Base-by-base conservation (phyloP, 2,888 invertebrate species). In the Tanytarsus gracilentus region DNA sequence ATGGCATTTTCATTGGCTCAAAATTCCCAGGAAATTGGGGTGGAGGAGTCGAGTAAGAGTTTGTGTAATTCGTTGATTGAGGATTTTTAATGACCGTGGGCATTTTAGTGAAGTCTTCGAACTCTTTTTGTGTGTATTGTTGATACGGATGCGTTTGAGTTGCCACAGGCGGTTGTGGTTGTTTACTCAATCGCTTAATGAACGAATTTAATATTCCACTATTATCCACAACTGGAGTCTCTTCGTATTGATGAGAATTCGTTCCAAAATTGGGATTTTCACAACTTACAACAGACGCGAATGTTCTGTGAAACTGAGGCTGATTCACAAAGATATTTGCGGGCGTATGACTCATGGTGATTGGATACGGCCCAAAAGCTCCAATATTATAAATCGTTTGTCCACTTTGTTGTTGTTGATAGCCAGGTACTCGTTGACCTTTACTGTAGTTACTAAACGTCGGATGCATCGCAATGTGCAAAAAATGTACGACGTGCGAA, bases 241-340 rank as follows among this genome's bases (percentile, higher is more conserved):
- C 16, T 30, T n/a, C 21, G 18, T 7, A 3, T 30, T 23, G 3
- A 23, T 27, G 50, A 14, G 23, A 11, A 27, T 11, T 2, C n/a
- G n/a, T 50, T 27, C 23, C 21, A n/a, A 23, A 50, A 50, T 33
- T 29, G 52, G 44, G n/a, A 44, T n/a, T 52, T 5, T 55, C 29
- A n/a, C 55, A 55, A 14, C 55, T 55, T 5, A 55, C 55, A 14
- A 55, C 55, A 4, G 55, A 55, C n/a, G 55, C 55, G 26, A 55
- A 55, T 14, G 29, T 55, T n/a, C 55, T 27, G 21, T 27, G 27
- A 33, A 55, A 55, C 16, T n/a, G n/a, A n/a, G 55, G 55, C n/a
- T 55, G 21, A 39, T 39, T 55, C 5, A 27, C 14, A 7, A 55
- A 55, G n/a, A 55, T 16, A 55, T 39, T 55, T 25, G 39, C 5